Conservation (phyloP, 1,140 invertebrate genomes). For the Hesperophylax magnus region DNA sequence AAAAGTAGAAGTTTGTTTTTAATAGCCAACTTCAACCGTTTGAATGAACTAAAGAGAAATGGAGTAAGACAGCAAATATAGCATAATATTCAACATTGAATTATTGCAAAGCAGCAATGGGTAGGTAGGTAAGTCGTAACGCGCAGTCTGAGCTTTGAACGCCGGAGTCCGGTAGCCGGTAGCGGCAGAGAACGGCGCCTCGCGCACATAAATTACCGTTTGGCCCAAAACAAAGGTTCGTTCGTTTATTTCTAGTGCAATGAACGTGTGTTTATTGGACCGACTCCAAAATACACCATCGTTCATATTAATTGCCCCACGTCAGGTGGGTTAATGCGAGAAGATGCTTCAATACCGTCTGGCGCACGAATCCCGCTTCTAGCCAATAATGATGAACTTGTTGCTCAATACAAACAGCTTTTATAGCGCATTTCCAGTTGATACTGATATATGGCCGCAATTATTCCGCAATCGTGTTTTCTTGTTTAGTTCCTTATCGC, state of each 20-base stretch:
- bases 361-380: slow-evolving; percentile 1
- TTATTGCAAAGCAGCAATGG: slow-evolving; percentile 13
- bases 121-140: too few species aligned
- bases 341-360: slow-evolving; percentile 40
- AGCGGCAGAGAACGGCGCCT: slow-evolving; percentile 35
- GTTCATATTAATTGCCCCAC: slow-evolving; percentile 55
- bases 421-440: slow-evolving; percentile 23
- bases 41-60: too few species aligned
- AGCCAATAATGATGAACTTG: slow-evolving; percentile 23
- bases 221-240: slow-evolving; percentile 53
- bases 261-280: slow-evolving; percentile 48
- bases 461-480: slow-evolving; percentile 14
- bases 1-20: too few species aligned
- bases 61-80: too few species aligned
- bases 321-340: slow-evolving; percentile 48
- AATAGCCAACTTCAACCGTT: too few species aligned
- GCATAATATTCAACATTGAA: slow-evolving; percentile 3
- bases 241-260: slow-evolving; percentile 56
- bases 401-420: slow-evolving; percentile 27
- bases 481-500: neutral
- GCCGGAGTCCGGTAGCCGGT: neutral
- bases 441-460: slow-evolving; percentile 17
- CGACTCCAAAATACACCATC: slow-evolving; percentile 50
- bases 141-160: too few species aligned
- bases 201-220: slow-evolving; percentile 48